Evolutionary conservation across 1,140 invertebrate species (phyloP), one percentile per base, ranked within the genome.

Genomic region (Drosophila lowei): DNA sequence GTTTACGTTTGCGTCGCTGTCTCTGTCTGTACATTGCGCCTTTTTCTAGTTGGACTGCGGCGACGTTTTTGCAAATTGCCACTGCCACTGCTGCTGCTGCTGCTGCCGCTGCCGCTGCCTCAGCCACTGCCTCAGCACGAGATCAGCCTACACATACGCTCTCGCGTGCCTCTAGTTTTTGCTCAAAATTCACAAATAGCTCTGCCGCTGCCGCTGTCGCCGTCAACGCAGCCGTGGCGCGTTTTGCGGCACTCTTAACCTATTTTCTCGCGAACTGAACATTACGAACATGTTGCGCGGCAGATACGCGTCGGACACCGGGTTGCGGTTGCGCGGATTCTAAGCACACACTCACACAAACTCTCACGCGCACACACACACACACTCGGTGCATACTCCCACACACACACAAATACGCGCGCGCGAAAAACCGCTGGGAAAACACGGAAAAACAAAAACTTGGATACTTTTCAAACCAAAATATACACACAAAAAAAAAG

Each of bases 221-320:
- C 59, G 57, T 59, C 56, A 47, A 57, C 52, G 70, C 63, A 43
- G 77, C 54, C 60, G 54, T 18, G 62, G 61, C 75, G 66, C 73
- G 72, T 76, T 74, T 74, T 86, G 83, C 83, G 76, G 76, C 80
- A 90, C 85, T 89, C 85, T 89, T 89, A 89, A 89, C 85, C 85
- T 89, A 89, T 89, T 89, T 89, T 90, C 86, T 89, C 86, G 85
- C 77, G 65, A 79, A 42, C 54, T 63, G 74, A 85, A 74, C 84
- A 80, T 89, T 89, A 89, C 85, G 89, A 89, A 89, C 84, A 89
- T 89, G 85, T 88, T 89, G 85, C 79, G 85, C 88, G 85, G 81
- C 84, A 88, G 83, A 88, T 88, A 89, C 83, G 83, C 78, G 79
- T 78, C 72, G 81, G 81, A 79, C 67, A 80, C 85, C 85, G 85